Conservation (phyloP, 53 echinoderm and acorn worm species). For the Mesocentrotus franciscanus region DNA sequence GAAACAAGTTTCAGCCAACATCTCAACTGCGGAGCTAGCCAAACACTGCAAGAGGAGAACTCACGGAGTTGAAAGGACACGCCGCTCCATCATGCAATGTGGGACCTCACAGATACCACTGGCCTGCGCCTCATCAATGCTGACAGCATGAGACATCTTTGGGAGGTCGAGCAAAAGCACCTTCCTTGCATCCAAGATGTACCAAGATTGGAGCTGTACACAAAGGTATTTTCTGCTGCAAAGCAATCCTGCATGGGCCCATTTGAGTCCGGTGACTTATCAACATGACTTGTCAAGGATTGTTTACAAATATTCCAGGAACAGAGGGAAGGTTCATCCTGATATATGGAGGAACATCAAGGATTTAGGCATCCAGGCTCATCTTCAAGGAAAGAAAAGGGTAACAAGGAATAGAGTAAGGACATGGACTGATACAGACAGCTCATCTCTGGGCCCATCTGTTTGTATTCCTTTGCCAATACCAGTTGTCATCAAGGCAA, state of each 20-base stretch:
- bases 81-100: too few species aligned
- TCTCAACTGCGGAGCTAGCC: too few species aligned
- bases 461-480: background rate
- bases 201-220: too few species aligned
- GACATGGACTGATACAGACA: background rate
- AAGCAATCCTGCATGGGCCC: background rate
- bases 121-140: too few species aligned
- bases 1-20: too few species aligned
- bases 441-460: background rate
- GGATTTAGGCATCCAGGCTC: conserved; percentile 34
- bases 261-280: background rate
- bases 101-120: too few species aligned
- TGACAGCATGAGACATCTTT: too few species aligned
- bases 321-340: conserved; percentile 22
- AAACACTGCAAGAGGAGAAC: too few species aligned
- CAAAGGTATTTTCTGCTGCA: background rate
- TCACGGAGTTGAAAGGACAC: too few species aligned
- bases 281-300: background rate
- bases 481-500: background rate
- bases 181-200: too few species aligned
- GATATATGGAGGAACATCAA: conserved; percentile 17
- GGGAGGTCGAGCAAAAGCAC: too few species aligned
- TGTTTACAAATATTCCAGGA: conserved; percentile 20
- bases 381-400: background rate
- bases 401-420: background rate